These are phyloP conservation scores for Phthorimaea operculella DNA, from an alignment of 1,140 invertebrate species.

Conservation along the genomic window DNA sequence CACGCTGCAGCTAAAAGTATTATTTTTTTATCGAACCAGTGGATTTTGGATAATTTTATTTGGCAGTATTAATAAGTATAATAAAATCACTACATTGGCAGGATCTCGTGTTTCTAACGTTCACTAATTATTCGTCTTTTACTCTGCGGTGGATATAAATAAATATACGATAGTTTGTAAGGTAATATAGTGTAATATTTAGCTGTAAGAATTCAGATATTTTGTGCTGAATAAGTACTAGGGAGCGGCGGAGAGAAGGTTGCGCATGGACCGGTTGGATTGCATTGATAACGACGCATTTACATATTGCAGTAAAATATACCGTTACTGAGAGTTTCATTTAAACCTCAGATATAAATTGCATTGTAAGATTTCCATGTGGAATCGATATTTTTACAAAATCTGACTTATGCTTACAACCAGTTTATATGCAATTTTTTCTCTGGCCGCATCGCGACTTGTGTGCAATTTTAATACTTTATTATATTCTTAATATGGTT, in stretches of 20 bases:
- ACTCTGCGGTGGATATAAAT: conserved; percentile 59
- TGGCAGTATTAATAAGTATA: conserved; percentile 53
- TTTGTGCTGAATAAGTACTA: conserved; percentile 43
- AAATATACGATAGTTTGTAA: conserved; percentile 59
- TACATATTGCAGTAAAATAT: no score
- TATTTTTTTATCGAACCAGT: conserved; percentile 22
- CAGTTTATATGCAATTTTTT: no score
- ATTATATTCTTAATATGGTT: conserved; percentile 42
- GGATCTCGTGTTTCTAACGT: conserved; percentile 51
- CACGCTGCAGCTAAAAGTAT: conserved; percentile 24
- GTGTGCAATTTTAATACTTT: conserved; percentile 56
- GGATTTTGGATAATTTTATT: conserved; percentile 23
- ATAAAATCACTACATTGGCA: conserved; percentile 32
- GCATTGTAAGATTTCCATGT: no score
- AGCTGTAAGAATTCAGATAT: conserved; percentile 54
- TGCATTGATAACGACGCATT: no score
- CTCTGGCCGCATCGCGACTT: conserved; percentile 10
- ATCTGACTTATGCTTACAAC: no score
- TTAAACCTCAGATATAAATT: no score
- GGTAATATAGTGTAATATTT: conserved; percentile 40
- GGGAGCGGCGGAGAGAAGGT: conserved; percentile 10
- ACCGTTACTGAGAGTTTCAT: no score
- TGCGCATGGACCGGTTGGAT: not conserved
- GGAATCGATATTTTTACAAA: no score
- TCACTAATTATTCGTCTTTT: conserved; percentile 38